Evolutionary conservation across 2,113 vertebrate species (phyloP), one percentile per base, ranked within the genome.

Genomic region (Nothobranchius kuhntae): DNA sequence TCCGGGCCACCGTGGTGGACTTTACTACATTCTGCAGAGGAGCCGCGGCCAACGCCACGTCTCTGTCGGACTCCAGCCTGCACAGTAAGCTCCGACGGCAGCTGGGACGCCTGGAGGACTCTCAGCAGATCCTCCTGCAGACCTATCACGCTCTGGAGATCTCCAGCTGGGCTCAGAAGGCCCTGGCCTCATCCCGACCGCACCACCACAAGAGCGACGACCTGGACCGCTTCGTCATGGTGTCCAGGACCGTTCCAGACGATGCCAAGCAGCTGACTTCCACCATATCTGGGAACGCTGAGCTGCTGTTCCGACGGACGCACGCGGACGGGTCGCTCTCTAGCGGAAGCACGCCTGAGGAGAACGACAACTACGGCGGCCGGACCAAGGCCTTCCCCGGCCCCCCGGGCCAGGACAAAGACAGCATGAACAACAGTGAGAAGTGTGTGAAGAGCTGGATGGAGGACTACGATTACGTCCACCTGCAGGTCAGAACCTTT

Each of bases 401-500:
- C 14, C 64, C 84, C 1, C 78, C 0, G 65, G 80, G 52, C 78
- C 92, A 93, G 0, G 95, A 95, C 74, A 92, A 92, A 14, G 90
- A 91, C 26, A 93, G 91, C 83, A 91, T 65, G 35, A 90, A 92
- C 64, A 77, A 91, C 85, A 94, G 91, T 0, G 94, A 98, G 13
- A 88, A 92, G 78, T 95, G 94, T 0, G 95, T 96, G 11, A 96
- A 94, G 59, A 99, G 97, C 92, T 98, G 98, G 98, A 98, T 99
- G 98, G 98, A 99, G 69, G 98, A 99, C 63, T 99, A 99, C 0
- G 98, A 99, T 12, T 99, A 99, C 0, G 98, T 99, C 0, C 98
- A 99, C 73, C 87, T 99, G 38, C 98, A 99, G 96, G 98, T 98
- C 70, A 59, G 57, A 0, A 30, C 30, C 30, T 3, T 3, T 21